Percentiles rank a stretch among this genome's conserved stretches.
These are phyloP conservation scores for Salvelinus fontinalis DNA, from an alignment of 2,113 vertebrate species.

Conservation along the genomic window DNA sequence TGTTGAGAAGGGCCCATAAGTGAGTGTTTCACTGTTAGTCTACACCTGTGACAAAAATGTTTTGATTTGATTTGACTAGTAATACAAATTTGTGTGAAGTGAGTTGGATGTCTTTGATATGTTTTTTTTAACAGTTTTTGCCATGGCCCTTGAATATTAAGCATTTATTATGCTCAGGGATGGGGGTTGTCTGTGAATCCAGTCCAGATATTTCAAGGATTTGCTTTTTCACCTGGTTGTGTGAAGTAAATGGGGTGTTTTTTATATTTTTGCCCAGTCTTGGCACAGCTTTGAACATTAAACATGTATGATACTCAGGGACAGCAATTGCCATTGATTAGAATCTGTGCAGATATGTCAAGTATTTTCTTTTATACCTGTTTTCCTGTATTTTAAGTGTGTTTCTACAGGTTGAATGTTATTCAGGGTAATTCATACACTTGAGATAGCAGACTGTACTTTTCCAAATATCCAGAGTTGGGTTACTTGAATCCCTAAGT, in stretches of 20 bases:
- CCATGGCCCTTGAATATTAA: background rate
- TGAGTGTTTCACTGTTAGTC: too few relatives aligned
- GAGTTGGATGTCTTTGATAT: background rate
- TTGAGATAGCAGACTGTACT: slow-evolving; percentile 38
- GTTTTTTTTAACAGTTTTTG: background rate
- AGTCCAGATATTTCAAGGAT: too few relatives aligned
- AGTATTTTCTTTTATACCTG: background rate
- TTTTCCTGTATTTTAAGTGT: too few relatives aligned
- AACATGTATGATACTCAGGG: too few relatives aligned
- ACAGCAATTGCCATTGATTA: too few relatives aligned
- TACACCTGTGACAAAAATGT: too few relatives aligned
- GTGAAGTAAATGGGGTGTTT: too few relatives aligned
- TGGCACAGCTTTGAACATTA: too few relatives aligned
- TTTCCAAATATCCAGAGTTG: slow-evolving; percentile 36
- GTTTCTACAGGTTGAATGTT: slow-evolving; percentile 19
- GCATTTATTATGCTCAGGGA: background rate
- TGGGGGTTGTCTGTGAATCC: background rate
- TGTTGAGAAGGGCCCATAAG: too few relatives aligned
- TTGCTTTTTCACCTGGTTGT: too few relatives aligned
- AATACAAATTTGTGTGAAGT: background rate
- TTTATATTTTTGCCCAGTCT: too few relatives aligned
- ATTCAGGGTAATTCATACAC: slow-evolving; percentile 48
- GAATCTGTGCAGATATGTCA: too few relatives aligned
- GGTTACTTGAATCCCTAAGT: slow-evolving; percentile 50
- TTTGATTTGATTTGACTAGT: background rate